Evolutionary conservation across 1,140 invertebrate species (phyloP), one percentile per base, ranked within the genome.

Genomic region (Muscidifurax raptorellus): DNA sequence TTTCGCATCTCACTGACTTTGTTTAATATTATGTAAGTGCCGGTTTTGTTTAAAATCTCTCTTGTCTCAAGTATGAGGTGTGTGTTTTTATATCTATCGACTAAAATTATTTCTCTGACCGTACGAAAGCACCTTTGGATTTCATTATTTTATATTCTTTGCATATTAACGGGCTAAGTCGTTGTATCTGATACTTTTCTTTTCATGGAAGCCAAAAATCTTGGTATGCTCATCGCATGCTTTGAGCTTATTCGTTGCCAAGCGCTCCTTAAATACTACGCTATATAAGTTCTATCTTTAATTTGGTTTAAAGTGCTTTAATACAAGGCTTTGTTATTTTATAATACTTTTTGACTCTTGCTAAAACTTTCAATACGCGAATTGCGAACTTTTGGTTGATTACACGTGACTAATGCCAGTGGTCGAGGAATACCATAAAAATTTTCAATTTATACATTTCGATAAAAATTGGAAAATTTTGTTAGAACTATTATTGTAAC

Each of bases 81-180:
- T 44, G 18, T 47, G 7, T 44, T 10, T n/a, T 22, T 47, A 76
- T 10, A 22, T 66, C 52, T 79, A 40, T 79, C 77, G 77, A 79
- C 77, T 79, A 79, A 79, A 79, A 66, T 79, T 79, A 66, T 36
- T 79, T 79, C 59, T 79, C 47, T 77, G 47, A 32, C 28, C 10
- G 30, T 22, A 59, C 18, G 72, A 47, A 77, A 77, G 75, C 75
- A 77, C 75, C 25, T 77, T 30, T 28, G 10, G 4, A 47, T 13
- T 47, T 40, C 2, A 36, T 40, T n/a, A n/a, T 40, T 75, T 25
- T 74, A 15, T 40, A 25, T 7, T 75, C 32, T 44, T 9, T 22
- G 12, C 1, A 22, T n/a, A 22, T 59, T 59, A 59, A 22, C 52
- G 52, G 18, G 3, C 52, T n/a, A 59, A 59, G 15, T 36, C 32